phyloP scores from a whole-genome alignment of 1,140 invertebrate genomes.

The fruit fly (Drosophila melanogaster) region DNA sequence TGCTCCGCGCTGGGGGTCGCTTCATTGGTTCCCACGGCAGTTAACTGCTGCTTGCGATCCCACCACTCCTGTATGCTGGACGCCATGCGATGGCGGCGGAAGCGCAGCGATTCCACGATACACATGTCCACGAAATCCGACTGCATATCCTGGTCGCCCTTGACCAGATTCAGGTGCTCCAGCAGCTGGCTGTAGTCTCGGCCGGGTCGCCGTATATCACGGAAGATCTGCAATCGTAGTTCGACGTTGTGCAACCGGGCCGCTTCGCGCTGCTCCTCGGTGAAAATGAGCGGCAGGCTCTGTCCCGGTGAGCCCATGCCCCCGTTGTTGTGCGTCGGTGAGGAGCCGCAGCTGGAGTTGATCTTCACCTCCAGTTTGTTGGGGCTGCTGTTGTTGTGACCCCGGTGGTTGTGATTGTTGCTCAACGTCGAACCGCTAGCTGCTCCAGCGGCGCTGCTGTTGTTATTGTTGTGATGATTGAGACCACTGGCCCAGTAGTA shows the following conservation, averaged over 20 bases:
- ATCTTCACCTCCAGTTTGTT: constrained; percentile 28
- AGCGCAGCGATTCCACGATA: constrained; percentile 91
- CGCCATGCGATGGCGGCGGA: constrained; percentile 91
- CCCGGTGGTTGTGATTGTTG: constrained; percentile 19
- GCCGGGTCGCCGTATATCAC: constrained; percentile 85
- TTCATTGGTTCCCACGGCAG: background rate
- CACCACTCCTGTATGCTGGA: constrained; percentile 85
- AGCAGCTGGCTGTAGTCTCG: constrained; percentile 90
- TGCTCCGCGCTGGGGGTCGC: constrained; percentile 16
- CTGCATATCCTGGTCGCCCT: constrained; percentile 89
- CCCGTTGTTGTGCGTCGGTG: constrained; percentile 45
- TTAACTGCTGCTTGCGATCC: constrained; percentile 70
- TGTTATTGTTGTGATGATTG: constrained; percentile 43
- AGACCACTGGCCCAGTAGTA: constrained; percentile 66
- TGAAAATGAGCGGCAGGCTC: constrained; percentile 29
- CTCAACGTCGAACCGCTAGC: constrained; percentile 2
- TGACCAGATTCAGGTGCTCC: constrained; percentile 89
- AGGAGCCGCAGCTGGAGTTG: constrained; percentile 23
- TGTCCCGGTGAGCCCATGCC: constrained; percentile 9
- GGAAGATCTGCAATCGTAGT: constrained; percentile 86
- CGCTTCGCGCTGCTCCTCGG: constrained; percentile 84
- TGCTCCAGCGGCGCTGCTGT: constrained; percentile 3
- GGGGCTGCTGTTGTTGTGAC: constrained; percentile 39
- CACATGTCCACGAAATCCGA: constrained; percentile 90
- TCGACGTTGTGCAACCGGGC: constrained; percentile 85